Percentiles rank a stretch among this genome's conserved stretches.
Evolutionary conservation across 2,113 vertebrate species (phyloP).

Genomic region (Cynopterus brachyotis): DNA sequence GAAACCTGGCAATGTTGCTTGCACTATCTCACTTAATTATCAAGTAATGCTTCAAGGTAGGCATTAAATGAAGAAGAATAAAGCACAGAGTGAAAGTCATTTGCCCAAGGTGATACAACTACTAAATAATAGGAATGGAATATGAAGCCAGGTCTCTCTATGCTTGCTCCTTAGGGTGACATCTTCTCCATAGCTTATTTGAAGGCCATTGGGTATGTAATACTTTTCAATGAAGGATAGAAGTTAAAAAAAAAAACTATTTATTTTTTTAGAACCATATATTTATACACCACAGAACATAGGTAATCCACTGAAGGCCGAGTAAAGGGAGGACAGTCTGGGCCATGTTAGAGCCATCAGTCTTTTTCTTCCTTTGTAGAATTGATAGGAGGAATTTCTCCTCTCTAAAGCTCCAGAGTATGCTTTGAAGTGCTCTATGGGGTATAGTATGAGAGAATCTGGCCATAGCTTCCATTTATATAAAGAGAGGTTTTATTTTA

Average conservation of each 20-base stretch:
- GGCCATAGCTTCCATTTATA: conserved; percentile 71
- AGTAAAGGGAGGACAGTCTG: not conserved
- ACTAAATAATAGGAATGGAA: not conserved
- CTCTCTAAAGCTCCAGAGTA: not conserved
- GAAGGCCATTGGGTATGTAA: not conserved
- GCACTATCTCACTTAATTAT: not conserved
- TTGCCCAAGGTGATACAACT: not conserved
- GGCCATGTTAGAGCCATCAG: not conserved
- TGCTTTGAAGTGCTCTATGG: conserved; percentile 52
- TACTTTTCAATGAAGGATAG: not conserved
- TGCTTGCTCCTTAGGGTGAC: not conserved
- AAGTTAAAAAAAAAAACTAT: not conserved
- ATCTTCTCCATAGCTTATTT: not conserved
- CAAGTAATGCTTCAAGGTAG: not conserved
- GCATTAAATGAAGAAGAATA: not conserved
- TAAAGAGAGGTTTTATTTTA: conserved; percentile 75
- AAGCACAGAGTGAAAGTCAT: not conserved
- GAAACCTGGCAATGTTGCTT: not conserved
- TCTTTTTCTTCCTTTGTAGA: conserved; percentile 10
- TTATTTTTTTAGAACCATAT: not conserved
- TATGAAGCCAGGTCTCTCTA: not conserved
- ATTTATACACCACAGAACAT: not conserved
- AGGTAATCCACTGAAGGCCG: not conserved
- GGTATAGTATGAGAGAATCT: conserved; percentile 55
- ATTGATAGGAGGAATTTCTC: conserved; percentile 24